Conservation (phyloP, 2,113 vertebrate genomes). For the Danionella cerebrum region DNA sequence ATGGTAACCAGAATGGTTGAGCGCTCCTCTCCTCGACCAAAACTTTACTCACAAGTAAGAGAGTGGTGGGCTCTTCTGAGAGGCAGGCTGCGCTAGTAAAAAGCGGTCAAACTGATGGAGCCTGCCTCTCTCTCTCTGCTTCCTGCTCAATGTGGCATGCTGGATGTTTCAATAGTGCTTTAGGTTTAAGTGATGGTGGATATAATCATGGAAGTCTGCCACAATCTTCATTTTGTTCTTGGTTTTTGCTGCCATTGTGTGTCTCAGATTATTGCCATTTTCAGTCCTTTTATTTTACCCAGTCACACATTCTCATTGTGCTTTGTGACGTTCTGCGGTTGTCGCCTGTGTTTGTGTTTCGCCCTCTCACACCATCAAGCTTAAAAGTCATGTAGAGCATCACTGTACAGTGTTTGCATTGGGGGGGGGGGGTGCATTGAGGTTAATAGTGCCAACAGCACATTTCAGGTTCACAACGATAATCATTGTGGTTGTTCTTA, state of each 20-base stretch:
- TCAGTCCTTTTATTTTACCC: neutral
- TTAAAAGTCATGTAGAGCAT: neutral
- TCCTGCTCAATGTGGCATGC: slow-evolving; percentile 34
- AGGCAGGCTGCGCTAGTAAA: slow-evolving; percentile 49
- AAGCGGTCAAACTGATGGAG: too few relatives aligned
- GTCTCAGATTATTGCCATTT: neutral
- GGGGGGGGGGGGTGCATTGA: too few relatives aligned
- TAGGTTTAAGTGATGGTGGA: neutral
- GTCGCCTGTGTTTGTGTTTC: neutral
- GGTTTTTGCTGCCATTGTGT: neutral
- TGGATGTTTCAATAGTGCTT: slow-evolving; percentile 28
- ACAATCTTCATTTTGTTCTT: neutral
- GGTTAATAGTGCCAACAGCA: neutral
- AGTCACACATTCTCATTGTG: slow-evolving; percentile 7
- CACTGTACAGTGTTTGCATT: neutral
- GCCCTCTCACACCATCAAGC: neutral
- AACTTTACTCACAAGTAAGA: slow-evolving; percentile 86
- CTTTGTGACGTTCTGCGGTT: neutral
- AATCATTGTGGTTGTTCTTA: too few relatives aligned
- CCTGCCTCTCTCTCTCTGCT: slow-evolving; percentile 45
- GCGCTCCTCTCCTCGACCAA: slow-evolving; percentile 75
- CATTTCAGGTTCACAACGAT: too few relatives aligned
- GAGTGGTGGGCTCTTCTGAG: slow-evolving; percentile 27
- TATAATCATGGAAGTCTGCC: neutral
- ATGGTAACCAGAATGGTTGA: slow-evolving; percentile 83